These are phyloP conservation scores for Hypocryptadius cinnamomeus DNA, from an alignment of 2,113 vertebrate species.

Conservation along the genomic window DNA sequence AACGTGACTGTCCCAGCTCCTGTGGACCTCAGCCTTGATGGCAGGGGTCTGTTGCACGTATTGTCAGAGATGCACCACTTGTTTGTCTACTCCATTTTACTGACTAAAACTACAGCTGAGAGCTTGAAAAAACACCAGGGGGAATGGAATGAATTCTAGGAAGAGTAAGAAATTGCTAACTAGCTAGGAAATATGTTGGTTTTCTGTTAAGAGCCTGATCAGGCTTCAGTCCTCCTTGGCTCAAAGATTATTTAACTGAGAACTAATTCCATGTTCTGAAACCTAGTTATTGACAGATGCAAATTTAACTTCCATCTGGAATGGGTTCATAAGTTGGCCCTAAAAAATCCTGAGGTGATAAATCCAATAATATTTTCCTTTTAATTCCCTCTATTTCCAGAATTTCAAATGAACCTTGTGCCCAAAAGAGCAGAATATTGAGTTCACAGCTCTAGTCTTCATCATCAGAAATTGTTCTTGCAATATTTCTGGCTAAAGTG, in stretches of 20 bases:
- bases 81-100: neutral
- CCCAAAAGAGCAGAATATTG: neutral
- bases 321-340: neutral
- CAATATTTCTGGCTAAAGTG: neutral
- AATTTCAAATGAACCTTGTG: neutral
- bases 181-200: neutral
- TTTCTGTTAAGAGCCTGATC: neutral
- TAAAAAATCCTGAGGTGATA: neutral
- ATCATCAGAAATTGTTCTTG: neutral
- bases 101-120: neutral
- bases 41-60: neutral
- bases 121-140: neutral
- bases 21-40: neutral
- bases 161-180: neutral
- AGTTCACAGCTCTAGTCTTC: neutral
- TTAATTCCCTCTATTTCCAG: neutral
- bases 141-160: neutral
- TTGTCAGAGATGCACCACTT: neutral
- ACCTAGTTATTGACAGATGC: neutral
- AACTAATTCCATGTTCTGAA: neutral
- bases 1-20: neutral
- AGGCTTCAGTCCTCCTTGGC: neutral
- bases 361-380: neutral
- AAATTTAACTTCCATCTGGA: neutral
- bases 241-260: neutral